These are phyloP conservation scores for Uloborus plumipes DNA, from an alignment of 2,888 invertebrate species.

Conservation along the genomic window DNA sequence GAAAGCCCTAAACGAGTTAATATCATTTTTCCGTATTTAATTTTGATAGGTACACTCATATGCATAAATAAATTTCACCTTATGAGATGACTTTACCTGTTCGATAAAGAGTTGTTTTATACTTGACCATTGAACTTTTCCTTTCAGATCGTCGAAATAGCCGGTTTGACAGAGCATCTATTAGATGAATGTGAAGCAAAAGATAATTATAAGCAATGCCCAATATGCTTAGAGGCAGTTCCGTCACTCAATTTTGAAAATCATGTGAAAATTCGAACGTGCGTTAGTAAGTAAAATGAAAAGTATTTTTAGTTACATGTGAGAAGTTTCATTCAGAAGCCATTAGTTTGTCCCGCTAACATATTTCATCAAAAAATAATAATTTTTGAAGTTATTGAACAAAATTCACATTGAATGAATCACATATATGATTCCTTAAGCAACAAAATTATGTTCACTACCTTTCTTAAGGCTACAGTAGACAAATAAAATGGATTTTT, in stretches of 20 bases:
- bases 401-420: too few species aligned
- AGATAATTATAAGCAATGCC: constrained; percentile 80
- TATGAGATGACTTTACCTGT: neutral
- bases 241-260: constrained; percentile 77
- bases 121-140: neutral
- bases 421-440: too few species aligned
- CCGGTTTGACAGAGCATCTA: constrained; percentile 85
- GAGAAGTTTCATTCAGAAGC: too few species aligned
- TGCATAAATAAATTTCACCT: neutral
- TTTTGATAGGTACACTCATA: too few species aligned
- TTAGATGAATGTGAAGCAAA: constrained; percentile 85
- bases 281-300: constrained; percentile 75
- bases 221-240: constrained; percentile 81
- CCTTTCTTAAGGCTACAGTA: too few species aligned
- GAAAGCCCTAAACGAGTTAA: too few species aligned
- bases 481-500: too few species aligned
- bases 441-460: too few species aligned
- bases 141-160: constrained; percentile 80
- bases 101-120: neutral
- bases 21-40: too few species aligned
- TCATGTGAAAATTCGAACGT: constrained; percentile 78
- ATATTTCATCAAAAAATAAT: too few species aligned
- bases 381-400: too few species aligned
- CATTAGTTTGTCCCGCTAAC: too few species aligned
- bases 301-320: neutral